Conservation (phyloP, 2,113 vertebrate genomes). For the Gymnocephalus cernua region DNA sequence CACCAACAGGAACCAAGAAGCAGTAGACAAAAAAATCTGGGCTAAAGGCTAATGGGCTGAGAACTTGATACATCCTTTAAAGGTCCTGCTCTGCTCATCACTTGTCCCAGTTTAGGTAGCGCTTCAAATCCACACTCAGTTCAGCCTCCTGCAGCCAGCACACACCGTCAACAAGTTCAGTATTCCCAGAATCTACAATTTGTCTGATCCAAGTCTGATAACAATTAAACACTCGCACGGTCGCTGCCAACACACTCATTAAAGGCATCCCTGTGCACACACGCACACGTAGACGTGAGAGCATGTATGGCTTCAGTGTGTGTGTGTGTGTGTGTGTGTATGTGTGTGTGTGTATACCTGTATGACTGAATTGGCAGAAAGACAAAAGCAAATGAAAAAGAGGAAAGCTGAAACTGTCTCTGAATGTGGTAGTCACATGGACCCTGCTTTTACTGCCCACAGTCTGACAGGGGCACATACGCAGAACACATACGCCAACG, state of each 20-base stretch:
- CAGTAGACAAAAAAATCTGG: slow-evolving; percentile 59
- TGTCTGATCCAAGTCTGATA: slow-evolving; percentile 64
- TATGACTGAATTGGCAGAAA: slow-evolving; percentile 35
- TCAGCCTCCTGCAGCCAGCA: slow-evolving; percentile 42
- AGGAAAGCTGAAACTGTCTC: slow-evolving; percentile 37
- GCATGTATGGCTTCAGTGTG: background rate
- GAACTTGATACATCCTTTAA: slow-evolving; percentile 66
- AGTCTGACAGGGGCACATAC: slow-evolving; percentile 61
- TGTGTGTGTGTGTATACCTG: slow-evolving; percentile 20
- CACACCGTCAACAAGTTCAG: slow-evolving; percentile 46
- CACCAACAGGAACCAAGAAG: slow-evolving; percentile 63
- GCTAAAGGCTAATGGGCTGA: slow-evolving; percentile 67
- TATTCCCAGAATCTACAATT: slow-evolving; percentile 46
- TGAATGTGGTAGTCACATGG: slow-evolving; percentile 26
- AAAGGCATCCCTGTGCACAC: slow-evolving; percentile 25
- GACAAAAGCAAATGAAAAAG: slow-evolving; percentile 24
- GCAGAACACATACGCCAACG: slow-evolving; percentile 61
- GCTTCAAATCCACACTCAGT: slow-evolving; percentile 55
- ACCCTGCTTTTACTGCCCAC: slow-evolving; percentile 57
- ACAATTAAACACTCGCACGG: slow-evolving; percentile 56
- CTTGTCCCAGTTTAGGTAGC: slow-evolving; percentile 50
- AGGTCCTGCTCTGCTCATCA: slow-evolving; percentile 49
- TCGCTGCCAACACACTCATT: slow-evolving; percentile 32
- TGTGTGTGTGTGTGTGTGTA: too few relatives aligned
- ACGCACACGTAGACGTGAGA: background rate